Base-by-base conservation (phyloP, 2,888 invertebrate species). In the Megamerina dolium region DNA sequence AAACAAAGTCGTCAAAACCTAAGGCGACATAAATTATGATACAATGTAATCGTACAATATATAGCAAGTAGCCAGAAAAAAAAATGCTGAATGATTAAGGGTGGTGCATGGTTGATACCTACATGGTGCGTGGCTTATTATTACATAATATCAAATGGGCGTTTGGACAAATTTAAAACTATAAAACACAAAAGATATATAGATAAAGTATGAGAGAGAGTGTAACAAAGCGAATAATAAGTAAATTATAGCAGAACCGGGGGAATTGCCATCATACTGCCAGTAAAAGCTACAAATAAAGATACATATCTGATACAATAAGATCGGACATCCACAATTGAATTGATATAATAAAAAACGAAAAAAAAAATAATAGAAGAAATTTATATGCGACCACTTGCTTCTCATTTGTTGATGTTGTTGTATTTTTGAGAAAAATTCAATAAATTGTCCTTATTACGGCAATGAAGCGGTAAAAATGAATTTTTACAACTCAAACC, bases 381-480 rank as follows among this genome's bases (percentile, higher is more conserved):
- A n/a, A n/a, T n/a, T n/a, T n/a, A n/a, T n/a, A n/a, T n/a, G n/a
- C n/a, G n/a, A n/a, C n/a, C n/a, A n/a, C n/a, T n/a, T n/a, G n/a
- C n/a, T n/a, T n/a, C n/a, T n/a, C n/a, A n/a, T n/a, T 31, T 38
- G 27, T 10, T 23, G 8, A 23, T 23, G 8, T 10, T 23, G 6
- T 23, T 23, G 33, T 27, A 43, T 33, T 43, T 32, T 38, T 34
- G 17, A 36, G 33, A 45, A 42, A 51, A 52, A 54, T 57, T 61
- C 67, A 66, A 68, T 67, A 68, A 68, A 68, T 67, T 65, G 59
- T 61, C 58, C 63, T 63, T 63, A 63, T 68, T 68, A 66, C 55
- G 50, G 58, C 67, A 61, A 60, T 62, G 60, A 64, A 66, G 61
- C 64, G 60, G 58, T 62, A 62, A 66, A 64, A 58, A 59, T 57